phyloP scores from a whole-genome alignment of 2,888 invertebrate species.

The Eilema depressum region DNA sequence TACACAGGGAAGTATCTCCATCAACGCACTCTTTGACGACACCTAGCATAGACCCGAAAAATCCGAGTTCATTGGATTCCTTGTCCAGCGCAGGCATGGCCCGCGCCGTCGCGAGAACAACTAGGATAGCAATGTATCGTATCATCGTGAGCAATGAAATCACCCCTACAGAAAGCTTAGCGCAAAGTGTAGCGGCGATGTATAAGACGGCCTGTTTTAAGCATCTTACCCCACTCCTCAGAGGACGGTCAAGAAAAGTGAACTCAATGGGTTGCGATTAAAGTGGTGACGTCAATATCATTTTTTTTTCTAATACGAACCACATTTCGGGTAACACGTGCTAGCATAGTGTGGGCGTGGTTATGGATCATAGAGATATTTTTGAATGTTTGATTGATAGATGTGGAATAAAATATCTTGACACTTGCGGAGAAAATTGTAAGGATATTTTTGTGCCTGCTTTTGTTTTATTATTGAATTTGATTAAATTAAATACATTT shows the following conservation, averaged over 20 bases:
- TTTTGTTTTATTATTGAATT: neutral
- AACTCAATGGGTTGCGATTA: constrained; percentile 79
- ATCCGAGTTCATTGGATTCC: constrained; percentile 80
- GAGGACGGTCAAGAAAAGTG: constrained; percentile 76
- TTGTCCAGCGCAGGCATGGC: constrained; percentile 85
- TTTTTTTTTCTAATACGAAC: constrained; percentile 73
- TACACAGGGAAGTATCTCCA: constrained; percentile 89
- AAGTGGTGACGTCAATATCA: constrained; percentile 77
- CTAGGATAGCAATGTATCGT: constrained; percentile 80
- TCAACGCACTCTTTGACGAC: constrained; percentile 91
- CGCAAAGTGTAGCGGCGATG: constrained; percentile 79
- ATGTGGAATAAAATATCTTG: constrained; percentile 3
- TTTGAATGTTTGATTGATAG: constrained; percentile 1
- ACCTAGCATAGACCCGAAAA: constrained; percentile 84
- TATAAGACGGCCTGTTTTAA: constrained; percentile 82
- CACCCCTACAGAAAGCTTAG: constrained; percentile 80
- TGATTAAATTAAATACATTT: neutral
- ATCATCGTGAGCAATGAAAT: constrained; percentile 78
- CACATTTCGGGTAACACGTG: constrained; percentile 70
- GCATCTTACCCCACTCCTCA: constrained; percentile 80
- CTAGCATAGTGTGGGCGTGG: constrained; percentile 41
- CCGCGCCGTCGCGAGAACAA: constrained; percentile 81
- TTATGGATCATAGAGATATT: constrained; percentile 30
- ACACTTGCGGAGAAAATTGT: neutral
- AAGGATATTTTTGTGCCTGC: neutral